Base-by-base conservation (phyloP, 2,113 vertebrate genomes). In the Sinocyclocheilus anophthalmus region DNA sequence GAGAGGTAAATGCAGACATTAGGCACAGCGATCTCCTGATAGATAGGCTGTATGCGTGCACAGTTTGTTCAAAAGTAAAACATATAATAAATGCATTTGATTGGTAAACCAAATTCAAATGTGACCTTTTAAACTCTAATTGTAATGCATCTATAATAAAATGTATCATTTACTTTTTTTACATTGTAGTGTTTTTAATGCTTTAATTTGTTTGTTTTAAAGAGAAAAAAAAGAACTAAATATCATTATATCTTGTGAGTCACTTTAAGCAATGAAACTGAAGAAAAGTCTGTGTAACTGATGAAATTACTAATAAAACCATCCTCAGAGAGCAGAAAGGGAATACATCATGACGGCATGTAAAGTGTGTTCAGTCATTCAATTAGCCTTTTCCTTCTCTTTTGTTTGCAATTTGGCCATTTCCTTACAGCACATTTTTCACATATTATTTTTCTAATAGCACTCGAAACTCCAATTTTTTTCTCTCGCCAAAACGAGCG, bases 321-420 rank as follows among this genome's bases (percentile, higher is more conserved):
- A 1, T 50, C 42, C n/a, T 50, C n/a, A 14, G 42, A 13, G 42
- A 76, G n/a, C 20, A 76, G 20, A 76, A 50, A 50, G n/a, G 45
- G 9, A 77, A 20, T 30, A 77, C 18, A 24, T 53, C 26, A 78
- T 78, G 50, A 57, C 57, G 18, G 50, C 57, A 61, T 11, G 57
- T 61, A 61, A 61, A 61, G 57, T n/a, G 18, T 45, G 72, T 12
- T 45, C 70, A 8, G 37, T 73, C 33, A n/a, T 22, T 73, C 11
- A 24, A 42, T 75, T 18, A 45, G 26, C 69, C 90, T 88, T 88
- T 82, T 57, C 33, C 16, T 20, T 12, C 24, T 33, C 76, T 22
- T 20, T 13, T 20, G 53, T 75, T 9, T 13, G 3, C 16, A 33
- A 77, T 77, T 55, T 77, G 26, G 50, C 13, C n/a, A n/a, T 26